A percentile compares a stretch with the other conserved stretches of the same genome.
These are phyloP conservation scores for Bergia sp. DNA, from an alignment of 92 coral and sea anemone genomes.

Conservation along the genomic window DNA sequence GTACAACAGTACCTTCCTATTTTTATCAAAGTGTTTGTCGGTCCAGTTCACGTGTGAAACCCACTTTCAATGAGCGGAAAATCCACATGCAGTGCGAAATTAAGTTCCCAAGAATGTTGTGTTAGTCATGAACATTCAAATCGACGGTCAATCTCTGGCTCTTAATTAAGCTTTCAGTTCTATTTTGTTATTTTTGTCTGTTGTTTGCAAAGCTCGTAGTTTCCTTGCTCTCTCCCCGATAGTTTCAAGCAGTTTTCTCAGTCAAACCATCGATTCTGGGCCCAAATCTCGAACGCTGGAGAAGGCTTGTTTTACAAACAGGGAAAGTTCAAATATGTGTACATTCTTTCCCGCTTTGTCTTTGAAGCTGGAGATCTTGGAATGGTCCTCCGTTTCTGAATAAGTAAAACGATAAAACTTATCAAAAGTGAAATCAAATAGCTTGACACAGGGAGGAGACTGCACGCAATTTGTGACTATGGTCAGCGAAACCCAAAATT, in stretches of 20 bases:
- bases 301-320: background rate
- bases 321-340: background rate
- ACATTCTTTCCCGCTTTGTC: background rate
- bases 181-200: background rate
- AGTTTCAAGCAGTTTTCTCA: background rate
- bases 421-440: background rate
- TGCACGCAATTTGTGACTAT: background rate
- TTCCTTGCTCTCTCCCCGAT: background rate
- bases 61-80: too few relatives aligned
- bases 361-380: background rate
- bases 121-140: background rate
- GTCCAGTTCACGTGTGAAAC: too few relatives aligned
- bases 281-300: background rate
- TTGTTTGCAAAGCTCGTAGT: background rate
- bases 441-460: background rate
- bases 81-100: background rate
- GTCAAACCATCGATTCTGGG: background rate
- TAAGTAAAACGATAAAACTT: background rate
- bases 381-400: background rate
- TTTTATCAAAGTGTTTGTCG: too few relatives aligned
- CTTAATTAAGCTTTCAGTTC: background rate
- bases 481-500: background rate
- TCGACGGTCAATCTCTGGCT: background rate
- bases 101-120: background rate
- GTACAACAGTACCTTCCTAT: background rate